phyloP scores from a whole-genome alignment of 2,797 vertebrate genomes.

The Jordanella pulchra region DNA sequence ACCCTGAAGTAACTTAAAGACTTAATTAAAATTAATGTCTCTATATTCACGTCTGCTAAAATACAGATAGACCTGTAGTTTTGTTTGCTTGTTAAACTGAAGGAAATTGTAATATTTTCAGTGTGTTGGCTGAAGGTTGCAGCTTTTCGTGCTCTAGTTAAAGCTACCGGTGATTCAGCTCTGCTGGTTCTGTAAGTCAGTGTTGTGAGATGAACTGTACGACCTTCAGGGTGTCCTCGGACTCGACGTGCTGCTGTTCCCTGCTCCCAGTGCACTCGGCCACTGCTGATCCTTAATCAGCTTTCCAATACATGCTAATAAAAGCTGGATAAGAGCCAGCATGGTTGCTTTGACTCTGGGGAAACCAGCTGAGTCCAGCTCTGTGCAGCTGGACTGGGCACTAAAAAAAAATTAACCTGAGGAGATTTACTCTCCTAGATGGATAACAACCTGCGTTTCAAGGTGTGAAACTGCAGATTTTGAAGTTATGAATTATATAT shows the following conservation, averaged over 20 bases:
- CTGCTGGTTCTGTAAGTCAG: constrained; percentile 19
- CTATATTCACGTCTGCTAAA: too few relatives aligned
- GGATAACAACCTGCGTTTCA: background rate
- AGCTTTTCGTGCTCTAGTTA: background rate
- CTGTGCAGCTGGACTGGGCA: constrained; percentile 13
- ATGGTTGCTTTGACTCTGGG: constrained; percentile 64
- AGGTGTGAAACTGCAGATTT: too few relatives aligned
- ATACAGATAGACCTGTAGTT: too few relatives aligned
- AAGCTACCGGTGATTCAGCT: constrained; percentile 28
- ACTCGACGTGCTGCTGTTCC: constrained; percentile 28
- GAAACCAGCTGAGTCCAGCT: constrained; percentile 15
- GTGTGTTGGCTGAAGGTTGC: background rate
- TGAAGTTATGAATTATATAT: too few relatives aligned
- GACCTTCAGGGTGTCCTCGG: constrained; percentile 66
- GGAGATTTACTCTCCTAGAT: background rate
- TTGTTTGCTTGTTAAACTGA: too few relatives aligned
- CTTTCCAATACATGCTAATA: constrained; percentile 75
- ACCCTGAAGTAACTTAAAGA: background rate
- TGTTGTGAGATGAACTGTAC: constrained; percentile 17
- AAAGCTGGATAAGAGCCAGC: constrained; percentile 73
- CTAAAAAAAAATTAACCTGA: background rate
- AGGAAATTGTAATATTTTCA: background rate
- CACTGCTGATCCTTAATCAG: constrained; percentile 73
- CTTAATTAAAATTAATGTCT: too few relatives aligned
- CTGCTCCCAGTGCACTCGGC: constrained; percentile 49